These are phyloP conservation scores for Pseudomyrmex dendroicus DNA, from an alignment of 1,140 invertebrate species.

Conservation along the genomic window DNA sequence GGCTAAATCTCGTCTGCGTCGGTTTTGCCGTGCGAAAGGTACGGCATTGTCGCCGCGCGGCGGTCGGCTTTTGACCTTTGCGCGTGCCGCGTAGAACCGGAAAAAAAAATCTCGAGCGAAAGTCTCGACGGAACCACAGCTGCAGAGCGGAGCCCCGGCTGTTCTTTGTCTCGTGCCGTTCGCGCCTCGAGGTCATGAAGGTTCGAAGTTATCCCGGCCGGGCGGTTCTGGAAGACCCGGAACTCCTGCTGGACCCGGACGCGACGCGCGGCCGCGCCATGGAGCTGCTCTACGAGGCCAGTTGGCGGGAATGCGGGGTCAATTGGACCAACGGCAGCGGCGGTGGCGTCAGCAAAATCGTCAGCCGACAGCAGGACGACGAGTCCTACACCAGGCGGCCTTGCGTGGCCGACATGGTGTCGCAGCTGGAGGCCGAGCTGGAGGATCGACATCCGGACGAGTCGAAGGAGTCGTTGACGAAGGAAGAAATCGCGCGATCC, in stretches of 20 bases:
- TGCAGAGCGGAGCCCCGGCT: background rate
- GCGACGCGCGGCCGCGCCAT: conserved; percentile 87
- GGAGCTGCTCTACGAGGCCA: conserved; percentile 92
- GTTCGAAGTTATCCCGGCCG: conserved; percentile 93
- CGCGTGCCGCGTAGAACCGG: background rate
- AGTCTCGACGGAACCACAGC: conserved; percentile 1
- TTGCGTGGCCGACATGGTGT: conserved; percentile 74
- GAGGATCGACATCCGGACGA: conserved; percentile 67
- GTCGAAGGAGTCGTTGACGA: conserved; percentile 12
- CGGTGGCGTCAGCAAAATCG: conserved; percentile 27
- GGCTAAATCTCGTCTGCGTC: background rate
- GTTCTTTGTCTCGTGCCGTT: background rate
- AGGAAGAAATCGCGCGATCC: conserved; percentile 67
- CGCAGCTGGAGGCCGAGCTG: conserved; percentile 80
- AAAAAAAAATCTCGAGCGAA: conserved; percentile 13
- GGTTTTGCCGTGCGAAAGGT: background rate
- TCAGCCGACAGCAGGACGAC: conserved; percentile 62
- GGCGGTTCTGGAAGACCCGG: conserved; percentile 87
- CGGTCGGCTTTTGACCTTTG: conserved; percentile 33
- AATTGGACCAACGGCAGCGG: conserved; percentile 76
- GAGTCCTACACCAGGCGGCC: conserved; percentile 65
- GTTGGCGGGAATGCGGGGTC: conserved; percentile 89
- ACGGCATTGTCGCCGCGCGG: background rate
- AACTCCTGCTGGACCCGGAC: conserved; percentile 87
- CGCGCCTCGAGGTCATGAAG: conserved; percentile 86